Conservation (phyloP, 1,140 invertebrate species). For the Bactericera cockerelli region DNA sequence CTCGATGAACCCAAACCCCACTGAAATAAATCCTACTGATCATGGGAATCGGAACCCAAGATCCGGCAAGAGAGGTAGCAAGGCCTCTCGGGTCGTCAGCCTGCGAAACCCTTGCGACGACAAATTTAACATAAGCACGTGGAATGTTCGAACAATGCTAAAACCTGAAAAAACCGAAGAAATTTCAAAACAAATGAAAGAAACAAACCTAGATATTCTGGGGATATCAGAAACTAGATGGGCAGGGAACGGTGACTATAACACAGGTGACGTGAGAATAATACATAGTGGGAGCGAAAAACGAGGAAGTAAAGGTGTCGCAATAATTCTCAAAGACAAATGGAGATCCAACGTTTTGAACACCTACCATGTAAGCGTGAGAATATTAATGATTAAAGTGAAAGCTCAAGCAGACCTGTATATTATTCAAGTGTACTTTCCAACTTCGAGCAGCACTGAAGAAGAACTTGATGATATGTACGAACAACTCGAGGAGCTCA, state of each 20-base stretch:
- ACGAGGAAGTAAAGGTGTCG: constrained; percentile 10
- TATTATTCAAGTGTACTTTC: constrained; percentile 5
- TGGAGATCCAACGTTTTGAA: constrained; percentile 12
- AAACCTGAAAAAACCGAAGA: constrained; percentile 8
- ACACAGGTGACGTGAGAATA: neutral
- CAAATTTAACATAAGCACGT: neutral
- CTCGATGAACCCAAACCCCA: neutral
- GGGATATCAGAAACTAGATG: constrained; percentile 13
- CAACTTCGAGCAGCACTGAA: constrained; percentile 11
- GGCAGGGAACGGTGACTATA: neutral
- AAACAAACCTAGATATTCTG: constrained; percentile 10
- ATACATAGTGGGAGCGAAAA: constrained; percentile 11
- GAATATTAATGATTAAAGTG: constrained; percentile 13
- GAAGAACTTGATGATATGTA: constrained; percentile 3
- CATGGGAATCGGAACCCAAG: neutral
- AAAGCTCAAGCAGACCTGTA: constrained; percentile 3
- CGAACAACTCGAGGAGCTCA: neutral
- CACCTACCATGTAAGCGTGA: constrained; percentile 4
- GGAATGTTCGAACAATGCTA: constrained; percentile 10
- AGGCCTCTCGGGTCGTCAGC: constrained; percentile 11
- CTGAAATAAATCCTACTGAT: constrained; percentile 7
- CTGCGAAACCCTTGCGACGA: constrained; percentile 10
- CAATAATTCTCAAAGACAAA: constrained; percentile 10
- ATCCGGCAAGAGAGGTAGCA: constrained; percentile 7
- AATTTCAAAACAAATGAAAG: constrained; percentile 12